Evolutionary conservation across 2,797 vertebrate genomes (phyloP).

Genomic region (Poeciliopsis presidionis): DNA sequence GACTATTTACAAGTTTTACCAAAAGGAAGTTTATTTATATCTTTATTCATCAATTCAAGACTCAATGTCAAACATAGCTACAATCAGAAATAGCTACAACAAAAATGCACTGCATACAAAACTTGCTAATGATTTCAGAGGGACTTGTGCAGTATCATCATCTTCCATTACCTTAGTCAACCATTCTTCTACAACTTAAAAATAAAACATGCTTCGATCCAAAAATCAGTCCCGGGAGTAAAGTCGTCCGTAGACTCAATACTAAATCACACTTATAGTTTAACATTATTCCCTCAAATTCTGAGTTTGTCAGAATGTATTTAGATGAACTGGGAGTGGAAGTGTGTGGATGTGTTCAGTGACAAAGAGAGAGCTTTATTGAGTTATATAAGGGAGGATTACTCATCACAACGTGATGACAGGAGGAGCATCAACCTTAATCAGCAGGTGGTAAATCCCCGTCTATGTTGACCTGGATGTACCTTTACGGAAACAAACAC

Average conservation of each 20-base stretch:
- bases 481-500: conserved; percentile 18
- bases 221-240: conserved; percentile 3
- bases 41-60: background rate
- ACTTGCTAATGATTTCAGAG: background rate
- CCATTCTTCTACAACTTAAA: conserved; percentile 9
- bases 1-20: background rate
- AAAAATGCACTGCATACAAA: background rate
- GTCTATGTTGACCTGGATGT: conserved; percentile 37
- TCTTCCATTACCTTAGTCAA: conserved; percentile 21
- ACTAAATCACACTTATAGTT: background rate
- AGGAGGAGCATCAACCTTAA: conserved; percentile 51
- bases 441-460: conserved; percentile 55
- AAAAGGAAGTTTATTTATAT: background rate
- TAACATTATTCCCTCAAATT: conserved; percentile 9
- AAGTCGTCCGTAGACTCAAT: conserved; percentile 10
- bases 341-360: conserved; percentile 32
- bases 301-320: conserved; percentile 25
- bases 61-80: background rate
- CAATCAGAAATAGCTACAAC: background rate
- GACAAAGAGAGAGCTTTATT: conserved; percentile 40
- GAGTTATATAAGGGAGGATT: conserved; percentile 77
- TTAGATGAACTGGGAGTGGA: conserved; percentile 11
- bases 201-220: background rate
- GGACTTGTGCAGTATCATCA: conserved; percentile 46
- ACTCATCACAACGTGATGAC: conserved; percentile 58